Conservation (phyloP, 2,113 vertebrate species). For the Chaenogobius annularis region DNA sequence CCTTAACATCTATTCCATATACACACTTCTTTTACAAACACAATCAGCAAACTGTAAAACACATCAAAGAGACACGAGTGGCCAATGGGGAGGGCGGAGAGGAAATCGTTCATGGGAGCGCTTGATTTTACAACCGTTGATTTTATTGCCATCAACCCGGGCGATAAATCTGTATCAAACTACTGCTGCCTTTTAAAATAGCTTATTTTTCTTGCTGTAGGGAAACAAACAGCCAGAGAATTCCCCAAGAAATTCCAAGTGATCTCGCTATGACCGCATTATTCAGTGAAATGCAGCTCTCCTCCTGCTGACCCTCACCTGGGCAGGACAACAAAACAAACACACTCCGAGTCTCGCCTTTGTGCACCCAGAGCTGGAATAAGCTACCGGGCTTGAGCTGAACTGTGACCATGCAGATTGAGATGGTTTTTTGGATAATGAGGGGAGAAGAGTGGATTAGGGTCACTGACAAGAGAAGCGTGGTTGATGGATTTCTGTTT, state of each 20-base stretch:
- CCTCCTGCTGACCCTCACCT: conserved; percentile 32
- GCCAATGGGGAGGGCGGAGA: conserved; percentile 42
- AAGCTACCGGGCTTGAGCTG: conserved; percentile 64
- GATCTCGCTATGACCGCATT: conserved; percentile 48
- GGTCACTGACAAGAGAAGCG: neutral
- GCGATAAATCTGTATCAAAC: conserved; percentile 58
- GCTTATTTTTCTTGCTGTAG: conserved; percentile 58
- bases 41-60: conserved; percentile 35
- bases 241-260: conserved; percentile 42
- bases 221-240: conserved; percentile 66
- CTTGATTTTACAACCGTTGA: conserved; percentile 64
- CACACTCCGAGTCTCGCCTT: conserved; percentile 57
- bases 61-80: conserved; percentile 48
- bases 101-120: conserved; percentile 61
- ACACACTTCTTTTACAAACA: conserved; percentile 26
- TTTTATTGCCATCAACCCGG: conserved; percentile 46
- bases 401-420: conserved; percentile 56
- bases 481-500: conserved; percentile 33
- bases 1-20: conserved; percentile 23
- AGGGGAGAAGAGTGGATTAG: neutral
- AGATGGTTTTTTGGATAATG: conserved; percentile 10
- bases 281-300: conserved; percentile 58
- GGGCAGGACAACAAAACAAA: conserved; percentile 73
- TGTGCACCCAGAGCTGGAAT: conserved; percentile 41
- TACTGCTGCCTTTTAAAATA: conserved; percentile 46